Evolutionary conservation across 2,888 invertebrate species (phyloP), one percentile per base, ranked within the genome.

Genomic region (Ophion ventricosus): DNA sequence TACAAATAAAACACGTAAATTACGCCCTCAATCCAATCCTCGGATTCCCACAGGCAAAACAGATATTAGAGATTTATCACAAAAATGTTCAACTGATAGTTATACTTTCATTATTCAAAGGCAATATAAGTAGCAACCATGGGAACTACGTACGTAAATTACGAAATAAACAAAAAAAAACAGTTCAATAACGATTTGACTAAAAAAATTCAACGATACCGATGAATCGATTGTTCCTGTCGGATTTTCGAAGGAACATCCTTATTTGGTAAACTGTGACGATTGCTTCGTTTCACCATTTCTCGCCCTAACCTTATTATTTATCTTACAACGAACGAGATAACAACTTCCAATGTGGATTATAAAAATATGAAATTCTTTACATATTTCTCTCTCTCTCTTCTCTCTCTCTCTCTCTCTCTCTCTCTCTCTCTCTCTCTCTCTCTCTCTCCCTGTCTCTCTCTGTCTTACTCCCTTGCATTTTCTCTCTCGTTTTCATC

Each of bases 311-410:
- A 43, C 29, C 43, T 83, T 82, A 81, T 73, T 79, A 77, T 84
- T 64, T 61, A 80, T 80, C 83, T 82, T 81, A 82, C 91, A 92
- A 92, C 91, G 90, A 92, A 91, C 90, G 90, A 91, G 91, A 92
- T 92, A 94, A 94, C 94, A 94, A 94, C 93, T 93, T 95, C 94
- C 95, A 95, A 94, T 94, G 93, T 95, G 95, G 94, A 94, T 94
- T 94, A 94, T 94, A 93, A 93, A 94, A 93, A 93, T 94, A 93
- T 93, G 93, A 93, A 94, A 93, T 80, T 93, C 91, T 92, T 91
- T 88, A 82, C 86, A 87, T 87, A 88, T 88, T 83, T 77, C 49
- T 79, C 69, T 75, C 67, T 43, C 57, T 78, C 64, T 70, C 59
- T 69, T 26, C 49, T 66, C 57, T 70, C 59, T n/a, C 43, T 61